Base-by-base conservation (phyloP, 2,888 invertebrate species). In the Drosophila niveifrons region DNA sequence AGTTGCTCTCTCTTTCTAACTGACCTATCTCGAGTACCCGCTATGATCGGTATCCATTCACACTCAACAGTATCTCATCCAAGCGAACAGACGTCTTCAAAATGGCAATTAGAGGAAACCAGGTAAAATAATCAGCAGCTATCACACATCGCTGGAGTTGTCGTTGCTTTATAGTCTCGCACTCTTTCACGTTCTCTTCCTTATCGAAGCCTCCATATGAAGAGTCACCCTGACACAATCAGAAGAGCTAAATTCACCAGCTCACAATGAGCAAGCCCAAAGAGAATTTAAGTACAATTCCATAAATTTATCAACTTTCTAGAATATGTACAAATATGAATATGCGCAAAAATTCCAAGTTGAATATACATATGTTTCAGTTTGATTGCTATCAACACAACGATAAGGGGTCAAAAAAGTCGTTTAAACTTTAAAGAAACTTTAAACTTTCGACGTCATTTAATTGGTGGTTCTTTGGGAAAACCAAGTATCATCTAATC, bases 221-320 rank as follows among this genome's bases (percentile, higher is more conserved):
- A 36, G 36, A 36, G 36, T 36, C 36, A 36, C n/a, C 36, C 36
- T 36, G 36, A 36, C 36, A 36, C n/a, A 36, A n/a, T n/a, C 36
- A 4, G n/a, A 4, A 11, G 36, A 36, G n/a, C n/a, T 36, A 36
- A 36, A 36, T 11, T 36, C 36, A 36, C 11, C 36, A 4, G n/a
- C 36, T 36, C 36, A 36, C 36, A n/a, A 36, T 36, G 36, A 36
- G 11, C 11, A 1, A 23, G 6, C 23, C 23, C 6, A 23, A n/a
- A 36, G 36, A n/a, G 11, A 36, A 36, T n/a, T 36, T 36, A n/a
- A 36, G 36, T 36, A n/a, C 36, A 36, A 36, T 36, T 36, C 6
- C 36, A 36, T 36, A 36, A 36, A 36, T 36, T 36, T 36, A 36
- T 36, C 36, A 36, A 11, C 36, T 36, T 36, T 36, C 36, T 36